Percentiles rank a stretch among this genome's conserved stretches.
Evolutionary conservation across 2,797 vertebrate genomes (phyloP).

Genomic region (Yasuhikotakia modesta): DNA sequence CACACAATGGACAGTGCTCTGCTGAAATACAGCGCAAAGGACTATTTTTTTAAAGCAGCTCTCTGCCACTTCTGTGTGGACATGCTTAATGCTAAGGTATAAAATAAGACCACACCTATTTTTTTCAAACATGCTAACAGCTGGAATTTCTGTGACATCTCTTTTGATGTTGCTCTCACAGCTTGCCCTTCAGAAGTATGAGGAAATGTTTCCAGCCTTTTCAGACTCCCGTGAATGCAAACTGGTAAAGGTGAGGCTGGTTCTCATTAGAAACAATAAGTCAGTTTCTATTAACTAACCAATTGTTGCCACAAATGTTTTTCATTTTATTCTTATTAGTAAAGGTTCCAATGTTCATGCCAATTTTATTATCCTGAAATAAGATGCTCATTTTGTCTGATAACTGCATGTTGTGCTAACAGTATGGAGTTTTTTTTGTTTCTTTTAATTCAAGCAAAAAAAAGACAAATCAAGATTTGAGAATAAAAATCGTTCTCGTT

Average conservation of each 20-base stretch:
- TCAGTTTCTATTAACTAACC: too few species aligned
- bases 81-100: slow-evolving; percentile 90
- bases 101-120: background rate
- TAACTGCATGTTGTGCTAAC: too few species aligned
- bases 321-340: too few species aligned
- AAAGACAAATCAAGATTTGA: too few species aligned
- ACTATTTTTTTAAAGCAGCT: slow-evolving; percentile 91
- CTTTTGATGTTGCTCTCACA: slow-evolving; percentile 37
- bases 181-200: slow-evolving; percentile 79
- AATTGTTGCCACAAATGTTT: too few species aligned
- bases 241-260: slow-evolving; percentile 80
- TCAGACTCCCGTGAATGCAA: slow-evolving; percentile 80
- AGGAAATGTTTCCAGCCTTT: slow-evolving; percentile 91
- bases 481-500: too few species aligned
- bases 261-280: background rate
- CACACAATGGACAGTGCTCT: slow-evolving; percentile 90
- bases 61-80: slow-evolving; percentile 94
- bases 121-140: background rate
- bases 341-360: too few species aligned
- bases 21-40: slow-evolving; percentile 93
- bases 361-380: too few species aligned
- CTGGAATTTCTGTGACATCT: background rate
- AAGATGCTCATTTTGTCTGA: too few species aligned
- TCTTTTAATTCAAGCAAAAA: too few species aligned
- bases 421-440: too few species aligned